phyloP scores from a whole-genome alignment of 2,888 invertebrate species.

The Morpho helenor region DNA sequence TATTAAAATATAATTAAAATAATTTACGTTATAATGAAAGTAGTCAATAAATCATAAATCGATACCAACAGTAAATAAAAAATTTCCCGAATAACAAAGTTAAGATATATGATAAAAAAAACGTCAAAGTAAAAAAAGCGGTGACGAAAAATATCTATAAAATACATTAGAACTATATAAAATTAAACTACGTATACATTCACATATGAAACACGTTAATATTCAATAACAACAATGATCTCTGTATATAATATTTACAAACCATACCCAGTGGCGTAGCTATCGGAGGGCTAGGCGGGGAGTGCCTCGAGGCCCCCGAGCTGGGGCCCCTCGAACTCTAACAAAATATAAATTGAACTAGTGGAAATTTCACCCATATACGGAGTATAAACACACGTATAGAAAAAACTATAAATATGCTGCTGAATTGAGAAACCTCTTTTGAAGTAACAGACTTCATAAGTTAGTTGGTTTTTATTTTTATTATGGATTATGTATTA shows the following conservation, averaged over 20 bases:
- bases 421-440: too few species aligned
- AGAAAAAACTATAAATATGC: too few species aligned
- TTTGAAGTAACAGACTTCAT: too few species aligned
- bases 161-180: conserved; percentile 46
- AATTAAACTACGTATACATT: conserved; percentile 45
- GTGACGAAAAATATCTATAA: conserved; percentile 36
- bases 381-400: too few species aligned
- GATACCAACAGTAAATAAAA: conserved; percentile 34
- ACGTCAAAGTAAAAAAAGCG: conserved; percentile 38
- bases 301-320: too few species aligned
- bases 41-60: conserved; percentile 12
- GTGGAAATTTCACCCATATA: too few species aligned
- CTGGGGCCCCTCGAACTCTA: too few species aligned
- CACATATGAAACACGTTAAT: conserved; percentile 64
- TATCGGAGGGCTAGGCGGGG: too few species aligned
- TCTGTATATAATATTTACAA: conserved; percentile 55
- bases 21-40: conserved; percentile 7
- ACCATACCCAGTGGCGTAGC: conserved; percentile 29
- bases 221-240: conserved; percentile 67
- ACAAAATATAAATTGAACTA: too few species aligned
- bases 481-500: too few species aligned
- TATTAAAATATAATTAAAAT: not conserved
- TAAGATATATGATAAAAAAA: conserved; percentile 32
- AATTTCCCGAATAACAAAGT: conserved; percentile 30
- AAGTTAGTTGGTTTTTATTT: too few species aligned